A percentile compares a stretch with the other conserved stretches of the same genome.
phyloP scores from a whole-genome alignment of 1,140 invertebrate species.

The Lordiphosa clarofinis region DNA sequence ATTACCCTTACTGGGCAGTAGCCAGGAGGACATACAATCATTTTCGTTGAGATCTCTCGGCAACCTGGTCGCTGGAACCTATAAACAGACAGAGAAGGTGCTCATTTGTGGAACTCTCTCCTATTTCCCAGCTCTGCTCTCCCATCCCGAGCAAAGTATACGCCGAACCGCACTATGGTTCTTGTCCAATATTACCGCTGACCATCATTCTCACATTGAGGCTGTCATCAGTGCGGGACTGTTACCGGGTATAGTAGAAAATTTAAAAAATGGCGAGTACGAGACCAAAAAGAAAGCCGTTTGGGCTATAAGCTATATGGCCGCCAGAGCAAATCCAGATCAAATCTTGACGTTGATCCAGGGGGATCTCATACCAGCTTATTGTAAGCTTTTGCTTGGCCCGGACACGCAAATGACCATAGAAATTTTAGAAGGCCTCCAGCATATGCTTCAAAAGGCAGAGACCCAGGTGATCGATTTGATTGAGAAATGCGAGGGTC shows the following conservation, averaged over 20 bases:
- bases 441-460: conserved; percentile 94
- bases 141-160: conserved; percentile 89
- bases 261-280: conserved; percentile 96
- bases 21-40: conserved; percentile 98
- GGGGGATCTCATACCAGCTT: conserved; percentile 92
- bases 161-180: conserved; percentile 99
- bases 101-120: conserved; percentile 95
- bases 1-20: conserved; percentile 96
- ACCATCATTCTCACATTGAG: conserved; percentile 98
- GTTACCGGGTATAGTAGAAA: conserved; percentile 96
- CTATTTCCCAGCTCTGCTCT: conserved; percentile 86
- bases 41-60: too few relatives aligned
- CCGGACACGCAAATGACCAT: conserved; percentile 86
- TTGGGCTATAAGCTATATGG: conserved; percentile 99
- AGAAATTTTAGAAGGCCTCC: conserved; percentile 91
- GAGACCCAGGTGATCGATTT: conserved; percentile 89
- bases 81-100: conserved; percentile 98
- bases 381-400: conserved; percentile 93
- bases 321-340: conserved; percentile 96
- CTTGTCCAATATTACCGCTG: conserved; percentile 98
- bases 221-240: conserved; percentile 97
- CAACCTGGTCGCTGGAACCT: conserved; percentile 97
- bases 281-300: conserved; percentile 99
- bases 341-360: conserved; percentile 93
- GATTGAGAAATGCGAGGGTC: conserved; percentile 94